Evolutionary conservation across 1,140 invertebrate genomes (phyloP).

Genomic region (Drosophila ambigua): DNA sequence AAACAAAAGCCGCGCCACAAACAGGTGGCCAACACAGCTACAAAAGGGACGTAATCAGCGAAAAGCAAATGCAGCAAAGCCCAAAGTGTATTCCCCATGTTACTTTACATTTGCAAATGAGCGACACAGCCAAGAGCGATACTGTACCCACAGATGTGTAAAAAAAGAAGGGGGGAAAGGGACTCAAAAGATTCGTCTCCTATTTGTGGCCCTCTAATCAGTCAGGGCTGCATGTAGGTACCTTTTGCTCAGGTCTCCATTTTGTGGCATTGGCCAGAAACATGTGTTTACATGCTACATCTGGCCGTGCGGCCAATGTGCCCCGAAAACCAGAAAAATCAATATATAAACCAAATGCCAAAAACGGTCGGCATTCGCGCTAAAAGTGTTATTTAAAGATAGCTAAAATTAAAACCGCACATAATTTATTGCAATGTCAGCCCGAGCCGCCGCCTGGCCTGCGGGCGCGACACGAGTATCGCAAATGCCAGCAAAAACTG

Average conservation of each 20-base stretch:
- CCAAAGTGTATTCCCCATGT: slow-evolving; percentile 5
- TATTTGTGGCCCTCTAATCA: slow-evolving; percentile 49
- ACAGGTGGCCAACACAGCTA: no score
- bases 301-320: slow-evolving; percentile 38
- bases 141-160: background rate
- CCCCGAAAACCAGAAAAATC: slow-evolving; percentile 51
- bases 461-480: slow-evolving; percentile 41
- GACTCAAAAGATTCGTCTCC: slow-evolving; percentile 19
- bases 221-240: background rate
- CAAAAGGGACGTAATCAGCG: no score
- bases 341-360: slow-evolving; percentile 40
- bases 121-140: slow-evolving; percentile 5
- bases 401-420: slow-evolving; percentile 69
- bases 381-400: slow-evolving; percentile 64
- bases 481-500: slow-evolving; percentile 39
- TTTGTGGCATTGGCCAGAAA: slow-evolving; percentile 37
- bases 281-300: slow-evolving; percentile 33
- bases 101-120: no score
- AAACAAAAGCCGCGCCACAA: slow-evolving; percentile 6
- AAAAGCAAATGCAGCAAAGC: slow-evolving; percentile 16
- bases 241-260: slow-evolving; percentile 19
- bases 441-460: slow-evolving; percentile 23
- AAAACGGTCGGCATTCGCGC: slow-evolving; percentile 33
- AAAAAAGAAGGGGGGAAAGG: background rate
- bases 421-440: slow-evolving; percentile 59